These are phyloP conservation scores for Phoxinus dragarum DNA, from an alignment of 2,797 vertebrate species.

Conservation along the genomic window DNA sequence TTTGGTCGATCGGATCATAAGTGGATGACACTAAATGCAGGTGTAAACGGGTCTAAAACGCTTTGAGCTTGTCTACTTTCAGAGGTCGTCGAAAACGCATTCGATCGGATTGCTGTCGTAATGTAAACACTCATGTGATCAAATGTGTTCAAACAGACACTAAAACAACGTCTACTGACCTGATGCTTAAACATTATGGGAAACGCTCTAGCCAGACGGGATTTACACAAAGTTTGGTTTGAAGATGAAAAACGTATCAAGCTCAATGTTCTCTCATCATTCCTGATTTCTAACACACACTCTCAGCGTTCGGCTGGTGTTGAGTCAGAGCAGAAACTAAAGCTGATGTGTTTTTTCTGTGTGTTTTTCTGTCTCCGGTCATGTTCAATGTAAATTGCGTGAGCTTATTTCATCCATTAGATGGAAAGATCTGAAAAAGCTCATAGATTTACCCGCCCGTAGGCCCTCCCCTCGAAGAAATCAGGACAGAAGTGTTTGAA, in stretches of 20 bases:
- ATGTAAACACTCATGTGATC: not conserved
- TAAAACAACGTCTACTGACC: not conserved
- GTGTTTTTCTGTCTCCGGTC: not conserved
- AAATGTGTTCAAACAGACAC: not conserved
- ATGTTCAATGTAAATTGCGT: too few relatives aligned
- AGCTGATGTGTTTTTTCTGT: not conserved
- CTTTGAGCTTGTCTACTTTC: not conserved
- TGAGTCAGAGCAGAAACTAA: too few relatives aligned
- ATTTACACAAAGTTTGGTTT: not conserved
- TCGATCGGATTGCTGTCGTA: too few relatives aligned
- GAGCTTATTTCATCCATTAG: too few relatives aligned
- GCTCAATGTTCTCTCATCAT: too few relatives aligned
- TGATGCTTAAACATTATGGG: not conserved
- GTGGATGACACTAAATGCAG: not conserved
- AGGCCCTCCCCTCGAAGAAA: too few relatives aligned
- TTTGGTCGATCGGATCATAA: too few relatives aligned
- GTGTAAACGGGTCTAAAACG: not conserved
- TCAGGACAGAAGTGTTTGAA: too few relatives aligned
- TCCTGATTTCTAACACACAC: not conserved
- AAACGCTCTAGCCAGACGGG: rapidly evolving
- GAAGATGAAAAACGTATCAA: not conserved
- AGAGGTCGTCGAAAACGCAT: not conserved
- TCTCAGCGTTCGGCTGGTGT: not conserved
- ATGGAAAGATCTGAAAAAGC: too few relatives aligned
- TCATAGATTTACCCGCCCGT: too few relatives aligned